Base-by-base conservation (phyloP, 1,140 invertebrate genomes). In the Oscheius sp. region DNA sequence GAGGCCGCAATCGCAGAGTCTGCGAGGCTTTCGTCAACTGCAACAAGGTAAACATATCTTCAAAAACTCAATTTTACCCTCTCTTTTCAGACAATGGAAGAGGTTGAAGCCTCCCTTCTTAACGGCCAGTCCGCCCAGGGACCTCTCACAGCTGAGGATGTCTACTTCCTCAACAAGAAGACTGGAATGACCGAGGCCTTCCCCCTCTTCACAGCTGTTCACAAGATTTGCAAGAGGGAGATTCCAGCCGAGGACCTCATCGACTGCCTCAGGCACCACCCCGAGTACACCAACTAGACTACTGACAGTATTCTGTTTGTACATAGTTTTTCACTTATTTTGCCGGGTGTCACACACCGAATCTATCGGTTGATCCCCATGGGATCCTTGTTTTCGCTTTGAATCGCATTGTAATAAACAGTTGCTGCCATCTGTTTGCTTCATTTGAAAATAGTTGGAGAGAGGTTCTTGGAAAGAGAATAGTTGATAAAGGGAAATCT, bases 101-200 rank as follows among this genome's bases (percentile, higher is more conserved):
- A 93, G 77, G 85, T 99, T 3, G 95, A 99, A 86, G 89, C 90
- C 73, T 94, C 98, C 85, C 91, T 99, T 91, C 86, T 99, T 1
- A 97, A 99, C 85, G 97, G 97, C 1, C 97, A 99, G 86, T 95
- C 95, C 83, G 88, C 98, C 58, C 97, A 99, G 86, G 97, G 97
- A 1, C 96, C 95, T 3, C 90, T 93, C 79, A 98, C 96, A 23
- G 97, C 97, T 20, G 91, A 26, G 80, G 96, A 99, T 87, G 94
- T 99, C 4, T 93, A 95, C 85, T 90, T 90, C 77, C 93, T 95
- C 92, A 86, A 97, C 2, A 91, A 92, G 82, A 87, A 87, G n/a
- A 26, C 63, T 42, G 45, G 66, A n/a, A 38, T 77, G 15, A 26
- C 63, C 18, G 58, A 78, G 18, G 62, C 73, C 28, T 99, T 97